These are phyloP conservation scores for Colletes collaris DNA, from an alignment of 2,888 invertebrate genomes.

Conservation along the genomic window DNA sequence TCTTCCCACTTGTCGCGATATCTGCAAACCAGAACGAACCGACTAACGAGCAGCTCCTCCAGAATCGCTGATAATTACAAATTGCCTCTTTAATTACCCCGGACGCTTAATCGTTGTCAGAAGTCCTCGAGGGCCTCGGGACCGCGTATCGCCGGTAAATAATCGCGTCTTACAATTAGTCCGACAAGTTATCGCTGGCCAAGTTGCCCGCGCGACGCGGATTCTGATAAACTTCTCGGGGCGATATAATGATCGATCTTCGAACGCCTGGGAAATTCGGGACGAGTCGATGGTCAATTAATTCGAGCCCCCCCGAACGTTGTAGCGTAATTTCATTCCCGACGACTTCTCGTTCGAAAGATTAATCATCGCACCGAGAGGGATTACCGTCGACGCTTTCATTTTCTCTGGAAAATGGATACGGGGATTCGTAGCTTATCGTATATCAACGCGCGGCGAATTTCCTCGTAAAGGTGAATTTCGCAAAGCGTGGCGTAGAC, in stretches of 20 bases:
- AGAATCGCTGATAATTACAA: constrained; percentile 67
- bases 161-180: constrained; percentile 58
- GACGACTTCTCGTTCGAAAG: constrained; percentile 23
- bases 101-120: constrained; percentile 63
- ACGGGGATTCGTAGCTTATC: neutral
- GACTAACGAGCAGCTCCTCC: constrained; percentile 38
- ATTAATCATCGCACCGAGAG: constrained; percentile 17
- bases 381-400: constrained; percentile 5
- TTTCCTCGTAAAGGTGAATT: too few relatives aligned
- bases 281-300: constrained; percentile 26
- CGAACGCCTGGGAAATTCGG: constrained; percentile 27
- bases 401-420: neutral
- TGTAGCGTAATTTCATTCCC: constrained; percentile 29
- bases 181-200: constrained; percentile 20
- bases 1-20: neutral
- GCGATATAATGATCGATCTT: constrained; percentile 43
- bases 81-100: constrained; percentile 69
- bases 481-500: neutral
- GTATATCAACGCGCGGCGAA: neutral
- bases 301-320: neutral
- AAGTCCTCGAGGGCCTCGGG: constrained; percentile 41
- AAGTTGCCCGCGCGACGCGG: constrained; percentile 7
- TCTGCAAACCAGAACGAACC: constrained; percentile 4
- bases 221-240: constrained; percentile 24
- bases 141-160: constrained; percentile 45